Base-by-base conservation (phyloP, 2,113 vertebrate species). In the Turdus rufiventris region DNA sequence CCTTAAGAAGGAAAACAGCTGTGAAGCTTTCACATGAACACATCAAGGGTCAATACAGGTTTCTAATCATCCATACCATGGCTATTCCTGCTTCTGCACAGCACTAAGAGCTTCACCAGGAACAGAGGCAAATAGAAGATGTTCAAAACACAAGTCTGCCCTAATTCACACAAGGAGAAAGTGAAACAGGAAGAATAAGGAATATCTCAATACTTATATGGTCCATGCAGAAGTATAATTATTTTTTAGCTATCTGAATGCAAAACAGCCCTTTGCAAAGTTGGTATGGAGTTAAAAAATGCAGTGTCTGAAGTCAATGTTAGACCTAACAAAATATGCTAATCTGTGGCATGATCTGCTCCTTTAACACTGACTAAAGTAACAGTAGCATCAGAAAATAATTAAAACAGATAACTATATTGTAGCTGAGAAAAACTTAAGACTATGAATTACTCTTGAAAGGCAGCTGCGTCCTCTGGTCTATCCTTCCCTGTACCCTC, bases 241-340 rank as follows among this genome's bases (percentile, higher is more conserved):
- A 11, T 60, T 73, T 76, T 58, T 31, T 25, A 81, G 60, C 19
- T 68, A 33, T 23, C 2, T 65, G 42, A 85, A 65, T 5, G 8
- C 40, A 28, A 54, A 88, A 38, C 29, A 68, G n/a, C n/a, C 34
- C 42, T 88, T 80, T 42, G 11, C 20, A n/a, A 88, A 51, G 18
- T 74, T 36, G 78, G 31, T 18, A 6, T 8, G 12, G 42, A 66
- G 18, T 40, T 74, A 40, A 84, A 65, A 42, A 70, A 80, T 5
- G 5, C 21, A 50, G 42, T 0, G 0, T 24, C 16, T 29, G 11
- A 85, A 82, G 58, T 31, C 63, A 68, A 4, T 3, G 11, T 24
- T 20, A 4, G 5, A 29, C 14, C 45, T 48, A 12, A 66, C 24
- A 73, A 80, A 72, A 31, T 3, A 28, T 2, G 3, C n/a, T 48